Base-by-base conservation (phyloP, 1,140 invertebrate genomes). In the Zaprionus africanus region DNA sequence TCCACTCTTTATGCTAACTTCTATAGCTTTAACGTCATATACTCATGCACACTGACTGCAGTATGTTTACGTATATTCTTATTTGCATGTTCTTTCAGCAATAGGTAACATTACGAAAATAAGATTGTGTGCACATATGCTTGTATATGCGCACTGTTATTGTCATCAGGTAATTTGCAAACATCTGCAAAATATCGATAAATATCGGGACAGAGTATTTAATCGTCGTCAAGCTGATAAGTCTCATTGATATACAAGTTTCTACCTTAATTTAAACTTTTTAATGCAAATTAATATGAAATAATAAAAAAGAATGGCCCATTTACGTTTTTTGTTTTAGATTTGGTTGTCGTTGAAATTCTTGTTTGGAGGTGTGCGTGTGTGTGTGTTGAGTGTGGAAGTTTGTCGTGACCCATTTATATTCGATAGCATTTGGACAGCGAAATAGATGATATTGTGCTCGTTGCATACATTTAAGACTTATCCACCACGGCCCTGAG, bases 381-480 rank as follows among this genome's bases (percentile, higher is more conserved):
- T 69, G 53, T 17, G 41, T 17, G 0, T 43, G 43, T 24, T 24
- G 24, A 28, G 34, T 53, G 13, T 12, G 2, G 41, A 58, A 56
- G 53, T 63, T 36, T 68, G 57, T 53, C 69, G 64, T 71, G 72
- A 43, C 72, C 82, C 58, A 77, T 79, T 85, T 81, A 9, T 15
- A 69, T 11, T 67, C 62, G n/a, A 22, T 22, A 22, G 11, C 65
- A 62, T 11, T 49, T 79, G 15, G 68, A 69, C 58, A 62, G 60
- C 41, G 79, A 76, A 82, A 76, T 75, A 61, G 72, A 80, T 75
- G 77, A 54, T 56, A 72, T 36, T 81, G 83, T 71, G 58, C 80
- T 64, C 58, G 31, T 75, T 88, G 79, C 80, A 87, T 88, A 88
- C 78, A 83, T 83, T 88, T 79, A 86, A 36, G 51, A 64, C 24